Percentiles rank a stretch among this genome's conserved stretches.
These are phyloP conservation scores for Neocrepidodera transversa DNA, from an alignment of 2,888 invertebrate species.

Conservation along the genomic window DNA sequence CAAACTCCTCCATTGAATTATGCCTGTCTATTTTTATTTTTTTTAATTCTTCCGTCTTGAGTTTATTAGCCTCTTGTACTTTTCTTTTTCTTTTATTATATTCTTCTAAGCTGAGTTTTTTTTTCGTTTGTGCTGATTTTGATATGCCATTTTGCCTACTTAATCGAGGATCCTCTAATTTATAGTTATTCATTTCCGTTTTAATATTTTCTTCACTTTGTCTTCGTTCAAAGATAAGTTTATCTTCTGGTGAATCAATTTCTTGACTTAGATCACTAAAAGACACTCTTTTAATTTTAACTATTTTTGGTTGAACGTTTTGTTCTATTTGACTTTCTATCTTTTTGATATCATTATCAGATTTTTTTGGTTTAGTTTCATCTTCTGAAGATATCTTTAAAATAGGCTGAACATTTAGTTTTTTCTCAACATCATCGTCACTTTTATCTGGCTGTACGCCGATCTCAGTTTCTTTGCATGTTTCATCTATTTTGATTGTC, in stretches of 20 bases:
- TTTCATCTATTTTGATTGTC: conserved; percentile 37
- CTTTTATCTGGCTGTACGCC: conserved; percentile 9
- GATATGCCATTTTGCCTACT: conserved; percentile 2
- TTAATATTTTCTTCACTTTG: conserved; percentile 1
- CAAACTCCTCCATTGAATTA: not conserved
- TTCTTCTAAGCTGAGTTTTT: conserved; percentile 48
- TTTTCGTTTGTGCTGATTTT: conserved; percentile 31
- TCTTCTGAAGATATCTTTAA: not conserved
- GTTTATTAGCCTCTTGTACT: conserved; percentile 11
- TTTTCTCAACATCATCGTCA: not conserved
- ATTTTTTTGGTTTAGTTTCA: not conserved
- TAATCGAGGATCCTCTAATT: conserved; percentile 30
- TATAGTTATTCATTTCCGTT: conserved; percentile 9
- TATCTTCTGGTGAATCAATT: not conserved
- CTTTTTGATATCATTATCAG: not conserved
- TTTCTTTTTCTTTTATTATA: conserved; percentile 50
- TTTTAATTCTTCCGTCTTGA: conserved; percentile 23
- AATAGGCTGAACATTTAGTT: not conserved
- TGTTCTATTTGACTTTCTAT: not conserved
- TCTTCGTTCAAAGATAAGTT: not conserved
- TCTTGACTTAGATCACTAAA: conserved; percentile 8
- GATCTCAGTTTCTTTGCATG: conserved; percentile 17
- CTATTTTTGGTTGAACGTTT: not conserved
- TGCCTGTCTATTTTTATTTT: conserved; percentile 24
- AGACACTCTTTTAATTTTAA: conserved; percentile 8